Conservation (phyloP, 1,140 invertebrate genomes). For the Drosophila nebulosa region DNA sequence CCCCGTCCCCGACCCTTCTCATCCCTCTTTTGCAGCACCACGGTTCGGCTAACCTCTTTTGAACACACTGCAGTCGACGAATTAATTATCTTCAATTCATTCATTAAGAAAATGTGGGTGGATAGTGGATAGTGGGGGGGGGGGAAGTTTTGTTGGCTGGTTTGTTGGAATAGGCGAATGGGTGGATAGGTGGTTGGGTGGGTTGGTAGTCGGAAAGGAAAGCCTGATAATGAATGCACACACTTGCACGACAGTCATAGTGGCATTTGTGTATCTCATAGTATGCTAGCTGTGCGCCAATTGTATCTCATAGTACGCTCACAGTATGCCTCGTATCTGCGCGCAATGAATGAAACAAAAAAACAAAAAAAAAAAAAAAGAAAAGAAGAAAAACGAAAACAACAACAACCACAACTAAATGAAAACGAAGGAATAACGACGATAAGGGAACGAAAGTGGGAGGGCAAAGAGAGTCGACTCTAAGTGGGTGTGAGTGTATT, state of each 20-base stretch:
- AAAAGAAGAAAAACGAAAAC: neutral
- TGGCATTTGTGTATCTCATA: constrained; percentile 38
- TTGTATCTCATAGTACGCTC: constrained; percentile 62
- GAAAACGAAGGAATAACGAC: neutral
- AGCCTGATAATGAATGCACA: constrained; percentile 68
- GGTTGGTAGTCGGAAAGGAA: neutral
- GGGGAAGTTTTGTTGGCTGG: neutral
- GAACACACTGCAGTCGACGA: constrained; percentile 57
- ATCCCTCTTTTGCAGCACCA: neutral
- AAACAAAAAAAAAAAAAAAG: constrained; percentile 24
- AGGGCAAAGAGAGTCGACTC: neutral
- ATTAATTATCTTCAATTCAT: constrained; percentile 79
- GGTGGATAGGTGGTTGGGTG: constrained; percentile 29
- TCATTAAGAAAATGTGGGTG: constrained; percentile 71
- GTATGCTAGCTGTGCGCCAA: constrained; percentile 10
- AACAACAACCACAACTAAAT: neutral
- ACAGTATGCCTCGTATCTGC: constrained; percentile 32
- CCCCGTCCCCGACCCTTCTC: neutral
- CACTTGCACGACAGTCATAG: constrained; percentile 21
- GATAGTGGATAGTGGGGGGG: neutral
- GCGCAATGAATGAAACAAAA: constrained; percentile 65
- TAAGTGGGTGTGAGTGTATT: constrained; percentile 4
- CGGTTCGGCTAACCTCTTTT: constrained; percentile 11
- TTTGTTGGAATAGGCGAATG: no score
- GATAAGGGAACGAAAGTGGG: neutral